A percentile compares a stretch with the other conserved stretches of the same genome.
Conservation (phyloP, 2,888 invertebrate species). For the Archips crataeganus region DNA sequence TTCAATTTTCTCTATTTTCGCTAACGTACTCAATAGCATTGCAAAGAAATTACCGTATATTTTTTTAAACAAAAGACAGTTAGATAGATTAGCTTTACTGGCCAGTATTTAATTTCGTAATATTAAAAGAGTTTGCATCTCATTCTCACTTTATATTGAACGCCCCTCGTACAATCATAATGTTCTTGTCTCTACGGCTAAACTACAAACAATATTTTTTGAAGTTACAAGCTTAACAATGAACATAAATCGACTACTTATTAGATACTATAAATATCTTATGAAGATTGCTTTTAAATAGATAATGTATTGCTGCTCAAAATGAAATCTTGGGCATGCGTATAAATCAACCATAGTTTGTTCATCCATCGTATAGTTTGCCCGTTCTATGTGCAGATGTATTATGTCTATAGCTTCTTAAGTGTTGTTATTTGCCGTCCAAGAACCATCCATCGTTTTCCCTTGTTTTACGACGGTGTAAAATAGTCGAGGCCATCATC, state of each 20-base stretch:
- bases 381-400: background rate
- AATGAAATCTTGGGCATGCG: background rate
- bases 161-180: slow-evolving; percentile 10
- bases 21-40: no score
- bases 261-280: background rate
- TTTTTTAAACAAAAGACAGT: no score
- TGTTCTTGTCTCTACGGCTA: background rate
- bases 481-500: slow-evolving; percentile 62
- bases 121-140: no score
- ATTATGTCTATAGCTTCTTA: background rate
- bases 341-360: background rate
- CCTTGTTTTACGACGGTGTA: slow-evolving; percentile 61
- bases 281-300: slow-evolving; percentile 3
- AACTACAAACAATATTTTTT: background rate
- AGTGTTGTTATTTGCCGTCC: slow-evolving; percentile 17
- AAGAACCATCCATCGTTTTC: slow-evolving; percentile 53
- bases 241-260: background rate
- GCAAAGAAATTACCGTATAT: no score
- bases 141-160: no score
- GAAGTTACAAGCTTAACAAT: background rate
- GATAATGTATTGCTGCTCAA: background rate
- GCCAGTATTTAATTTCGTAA: no score
- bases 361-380: background rate
- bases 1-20: no score
- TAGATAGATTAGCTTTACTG: no score